Conservation (phyloP, 2,888 invertebrate genomes). For the Odontothrips loti region DNA sequence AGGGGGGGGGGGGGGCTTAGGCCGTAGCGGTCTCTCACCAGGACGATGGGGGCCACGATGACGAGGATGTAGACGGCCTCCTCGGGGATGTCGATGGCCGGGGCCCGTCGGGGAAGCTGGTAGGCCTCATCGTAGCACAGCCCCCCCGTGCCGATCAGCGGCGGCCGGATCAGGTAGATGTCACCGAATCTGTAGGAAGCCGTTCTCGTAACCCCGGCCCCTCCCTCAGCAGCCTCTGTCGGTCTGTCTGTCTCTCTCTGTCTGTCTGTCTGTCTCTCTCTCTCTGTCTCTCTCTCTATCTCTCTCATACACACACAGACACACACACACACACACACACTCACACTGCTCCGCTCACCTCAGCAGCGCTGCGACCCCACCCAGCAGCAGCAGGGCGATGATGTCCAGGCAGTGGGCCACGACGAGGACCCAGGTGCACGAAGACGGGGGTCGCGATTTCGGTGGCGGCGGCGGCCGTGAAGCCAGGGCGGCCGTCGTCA, state of each 20-base stretch:
- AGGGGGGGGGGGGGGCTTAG: not conserved
- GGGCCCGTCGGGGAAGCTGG: not conserved
- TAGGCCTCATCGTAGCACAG: not conserved
- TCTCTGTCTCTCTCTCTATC: too few relatives aligned
- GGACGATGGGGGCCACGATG: not conserved
- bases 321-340: too few relatives aligned
- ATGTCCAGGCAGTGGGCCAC: not conserved
- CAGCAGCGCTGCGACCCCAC: not conserved
- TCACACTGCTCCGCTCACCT: not conserved
- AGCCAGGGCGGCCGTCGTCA: not conserved
- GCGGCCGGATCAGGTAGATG: not conserved
- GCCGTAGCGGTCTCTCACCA: not conserved
- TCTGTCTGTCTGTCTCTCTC: too few relatives aligned
- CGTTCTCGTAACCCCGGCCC: too few relatives aligned
- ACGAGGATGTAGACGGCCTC: not conserved
- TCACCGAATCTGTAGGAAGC: not conserved
- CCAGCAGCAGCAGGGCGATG: not conserved
- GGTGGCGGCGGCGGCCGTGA: not conserved
- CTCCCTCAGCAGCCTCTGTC: too few relatives aligned
- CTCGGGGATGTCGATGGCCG: not conserved
- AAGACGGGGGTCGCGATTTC: not conserved
- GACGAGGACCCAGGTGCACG: not conserved
- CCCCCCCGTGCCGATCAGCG: not conserved
- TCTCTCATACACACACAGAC: too few relatives aligned
- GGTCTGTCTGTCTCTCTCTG: too few relatives aligned